phyloP scores from a whole-genome alignment of 1,140 invertebrate species.

The Macrotrachela quadricornifera region DNA sequence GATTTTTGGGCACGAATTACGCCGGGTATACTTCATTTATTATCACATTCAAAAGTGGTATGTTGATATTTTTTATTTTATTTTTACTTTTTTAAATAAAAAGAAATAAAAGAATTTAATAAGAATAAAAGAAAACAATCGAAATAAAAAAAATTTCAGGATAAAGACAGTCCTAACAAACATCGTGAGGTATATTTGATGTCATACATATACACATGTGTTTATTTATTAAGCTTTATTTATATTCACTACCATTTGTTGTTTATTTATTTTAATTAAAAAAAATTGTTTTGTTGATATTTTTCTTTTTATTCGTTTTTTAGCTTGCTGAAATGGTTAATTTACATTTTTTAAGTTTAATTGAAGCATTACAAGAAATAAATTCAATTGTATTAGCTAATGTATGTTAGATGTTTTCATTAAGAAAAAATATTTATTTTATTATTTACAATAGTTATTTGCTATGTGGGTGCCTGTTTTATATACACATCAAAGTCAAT shows the following conservation, averaged over 20 bases:
- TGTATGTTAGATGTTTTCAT: constrained; percentile 12
- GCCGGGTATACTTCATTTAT: constrained; percentile 70
- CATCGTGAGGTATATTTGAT: too few species aligned
- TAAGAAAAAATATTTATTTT: background rate
- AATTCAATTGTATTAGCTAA: constrained; percentile 62
- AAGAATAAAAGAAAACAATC: too few species aligned
- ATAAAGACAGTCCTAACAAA: too few species aligned
- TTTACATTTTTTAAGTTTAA: constrained; percentile 74
- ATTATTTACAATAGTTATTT: constrained; percentile 27
- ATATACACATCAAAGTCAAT: constrained; percentile 46
- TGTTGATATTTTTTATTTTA: constrained; percentile 26
- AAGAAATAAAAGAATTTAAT: too few species aligned
- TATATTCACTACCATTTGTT: too few species aligned
- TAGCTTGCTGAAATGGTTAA: constrained; percentile 91
- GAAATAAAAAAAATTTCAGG: too few species aligned
- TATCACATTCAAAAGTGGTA: constrained; percentile 75
- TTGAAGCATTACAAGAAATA: constrained; percentile 83
- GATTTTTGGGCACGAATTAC: constrained; percentile 98
- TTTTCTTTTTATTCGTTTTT: constrained; percentile 5
- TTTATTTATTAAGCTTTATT: too few species aligned
- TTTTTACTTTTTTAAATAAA: too few species aligned
- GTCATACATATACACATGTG: too few species aligned
- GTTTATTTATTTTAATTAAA: too few species aligned
- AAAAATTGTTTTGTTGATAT: too few species aligned
- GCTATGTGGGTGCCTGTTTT: constrained; percentile 59